Evolutionary conservation across 2,797 vertebrate genomes (phyloP), one percentile per base, ranked within the genome.

Genomic region (Chromobotia macracanthus): DNA sequence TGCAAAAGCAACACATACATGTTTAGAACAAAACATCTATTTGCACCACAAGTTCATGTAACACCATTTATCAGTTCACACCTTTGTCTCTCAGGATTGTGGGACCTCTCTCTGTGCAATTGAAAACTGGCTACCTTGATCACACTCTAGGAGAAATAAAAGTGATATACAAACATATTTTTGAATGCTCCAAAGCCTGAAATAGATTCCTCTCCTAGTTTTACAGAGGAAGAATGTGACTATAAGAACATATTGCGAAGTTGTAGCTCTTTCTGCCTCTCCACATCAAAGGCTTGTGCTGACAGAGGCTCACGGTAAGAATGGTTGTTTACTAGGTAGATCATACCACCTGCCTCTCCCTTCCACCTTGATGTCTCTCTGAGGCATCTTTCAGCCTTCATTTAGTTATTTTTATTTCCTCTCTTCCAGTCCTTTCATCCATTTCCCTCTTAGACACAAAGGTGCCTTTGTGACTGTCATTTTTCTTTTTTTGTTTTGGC

Each of bases 371-470:
- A 87, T 88, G 86, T 87, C 87, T 81, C 80, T 85, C 81, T 80
- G 68, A 84, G 72, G 72, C 73, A 76, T 85, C 71, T 82, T 86
- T 87, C 85, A 38, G 61, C 84, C 76, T 88, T 80, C 84, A 77
- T 89, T 89, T 82, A 84, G 88, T 84, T 92, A 90, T 92, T 92
- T 92, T 91, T 93, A 88, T 85, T 87, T 83, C 12, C 48, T 60
- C 46, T 58, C 84, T 86, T 79, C 82, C 60, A 63, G 18, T 82
- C 84, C 87, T 90, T 92, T 90, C 77, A 91, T 91, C 87, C 85
- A 84, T 85, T 87, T 88, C 87, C 70, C 58, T 85, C 79, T 81
- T 72, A 80, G 69, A 86, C 82, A 90, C 89, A 91, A 89, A 90
- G 84, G 80, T 58, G 4, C 85, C 85, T 90, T 88, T 90, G 86